Evolutionary conservation across 2,797 vertebrate species (phyloP).

Genomic region (Catostomus latipinnis): DNA sequence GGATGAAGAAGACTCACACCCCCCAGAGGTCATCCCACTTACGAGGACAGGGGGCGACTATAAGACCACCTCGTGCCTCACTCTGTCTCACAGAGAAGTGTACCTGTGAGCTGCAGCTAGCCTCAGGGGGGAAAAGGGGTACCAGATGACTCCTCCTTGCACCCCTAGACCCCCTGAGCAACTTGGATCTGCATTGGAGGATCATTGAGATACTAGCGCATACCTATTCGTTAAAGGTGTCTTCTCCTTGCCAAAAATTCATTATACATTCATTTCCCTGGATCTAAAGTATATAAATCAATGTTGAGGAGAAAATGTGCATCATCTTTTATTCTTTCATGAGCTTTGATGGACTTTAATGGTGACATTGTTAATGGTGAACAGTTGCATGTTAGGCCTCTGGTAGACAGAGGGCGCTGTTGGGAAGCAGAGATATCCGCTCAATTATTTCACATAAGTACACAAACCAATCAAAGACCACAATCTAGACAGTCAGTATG

Average conservation of each 20-base stretch:
- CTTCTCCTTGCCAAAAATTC: constrained; percentile 45
- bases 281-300: constrained; percentile 30
- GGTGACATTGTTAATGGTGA: constrained; percentile 39
- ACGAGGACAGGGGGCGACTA: constrained; percentile 92
- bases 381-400: constrained; percentile 73
- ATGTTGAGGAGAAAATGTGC: constrained; percentile 18
- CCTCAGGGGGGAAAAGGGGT: background rate
- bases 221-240: constrained; percentile 50
- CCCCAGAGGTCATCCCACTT: constrained; percentile 93
- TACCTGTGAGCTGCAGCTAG: constrained; percentile 85
- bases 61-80: constrained; percentile 96
- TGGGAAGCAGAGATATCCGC: constrained; percentile 44
- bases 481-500: background rate
- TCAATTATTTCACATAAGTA: background rate
- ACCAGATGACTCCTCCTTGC: too few species aligned
- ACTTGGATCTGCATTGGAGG: constrained; percentile 8
- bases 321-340: constrained; percentile 32
- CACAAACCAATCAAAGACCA: constrained; percentile 16
- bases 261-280: constrained; percentile 33
- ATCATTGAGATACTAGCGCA: constrained; percentile 32
- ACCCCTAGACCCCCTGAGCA: background rate
- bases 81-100: constrained; percentile 94
- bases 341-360: constrained; percentile 29
- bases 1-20: constrained; percentile 78
- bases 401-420: constrained; percentile 61